Percentiles rank a stretch among this genome's conserved stretches.
These are phyloP conservation scores for Sarcophaga caerulescens DNA, from an alignment of 2,888 invertebrate species.

Conservation along the genomic window DNA sequence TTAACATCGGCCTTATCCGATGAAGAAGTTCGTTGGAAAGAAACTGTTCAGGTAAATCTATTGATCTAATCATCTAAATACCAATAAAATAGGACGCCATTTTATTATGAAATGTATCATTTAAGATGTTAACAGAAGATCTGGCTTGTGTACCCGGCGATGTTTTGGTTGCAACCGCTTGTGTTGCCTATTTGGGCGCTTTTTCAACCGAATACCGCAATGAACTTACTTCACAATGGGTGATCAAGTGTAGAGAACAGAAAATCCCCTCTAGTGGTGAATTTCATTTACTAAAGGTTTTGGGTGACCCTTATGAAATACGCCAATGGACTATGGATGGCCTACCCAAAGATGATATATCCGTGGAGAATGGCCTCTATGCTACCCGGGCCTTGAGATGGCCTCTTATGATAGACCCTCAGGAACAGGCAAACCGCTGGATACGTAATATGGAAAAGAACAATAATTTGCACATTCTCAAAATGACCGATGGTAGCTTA, in stretches of 20 bases:
- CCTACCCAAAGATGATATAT: constrained; percentile 92
- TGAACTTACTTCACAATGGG: constrained; percentile 87
- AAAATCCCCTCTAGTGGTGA: constrained; percentile 87
- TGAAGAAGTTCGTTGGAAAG: constrained; percentile 92
- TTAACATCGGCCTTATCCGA: constrained; percentile 93
- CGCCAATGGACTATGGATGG: constrained; percentile 95
- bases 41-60: constrained; percentile 82
- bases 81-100: too few species aligned
- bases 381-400: constrained; percentile 91
- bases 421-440: constrained; percentile 97
- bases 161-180: constrained; percentile 92
- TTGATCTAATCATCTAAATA: too few species aligned
- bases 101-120: not conserved
- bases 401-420: constrained; percentile 97
- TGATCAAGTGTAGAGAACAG: constrained; percentile 84
- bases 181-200: constrained; percentile 95
- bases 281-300: constrained; percentile 86
- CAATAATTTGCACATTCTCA: constrained; percentile 88
- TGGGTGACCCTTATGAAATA: constrained; percentile 93
- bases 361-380: constrained; percentile 95
- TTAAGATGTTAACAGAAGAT: constrained; percentile 85
- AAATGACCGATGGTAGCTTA: constrained; percentile 89
- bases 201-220: constrained; percentile 89
- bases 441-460: constrained; percentile 92
- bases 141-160: constrained; percentile 91